phyloP scores from a whole-genome alignment of 1,140 invertebrate species.

The Musca vetustissima region DNA sequence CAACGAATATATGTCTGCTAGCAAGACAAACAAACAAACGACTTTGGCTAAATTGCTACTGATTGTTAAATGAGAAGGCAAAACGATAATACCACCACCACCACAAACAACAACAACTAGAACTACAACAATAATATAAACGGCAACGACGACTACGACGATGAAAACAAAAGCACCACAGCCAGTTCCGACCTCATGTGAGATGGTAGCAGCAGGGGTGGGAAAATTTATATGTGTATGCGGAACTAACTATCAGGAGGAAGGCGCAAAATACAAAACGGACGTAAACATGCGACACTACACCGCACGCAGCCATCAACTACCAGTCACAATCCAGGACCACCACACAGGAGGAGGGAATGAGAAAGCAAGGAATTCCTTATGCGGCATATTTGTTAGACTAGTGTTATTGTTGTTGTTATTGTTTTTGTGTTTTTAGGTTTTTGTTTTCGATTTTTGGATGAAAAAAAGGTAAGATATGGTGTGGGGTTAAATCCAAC shows the following conservation, averaged over 20 bases:
- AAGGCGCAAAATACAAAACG: too few relatives aligned
- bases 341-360: background rate
- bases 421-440: background rate
- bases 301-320: too few relatives aligned
- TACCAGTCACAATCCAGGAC: too few relatives aligned
- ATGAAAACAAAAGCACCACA: too few relatives aligned
- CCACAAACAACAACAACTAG: too few relatives aligned
- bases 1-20: background rate
- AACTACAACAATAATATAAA: too few relatives aligned
- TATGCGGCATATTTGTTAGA: conserved; percentile 21
- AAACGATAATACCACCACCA: conserved; percentile 15
- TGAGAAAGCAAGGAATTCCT: conserved; percentile 4
- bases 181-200: too few relatives aligned
- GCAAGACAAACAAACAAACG: conserved; percentile 11
- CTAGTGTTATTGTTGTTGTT: too few relatives aligned
- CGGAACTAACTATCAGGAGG: too few relatives aligned
- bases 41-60: conserved; percentile 21
- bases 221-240: background rate
- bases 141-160: too few relatives aligned
- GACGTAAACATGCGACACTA: too few relatives aligned
- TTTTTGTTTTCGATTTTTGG: background rate
- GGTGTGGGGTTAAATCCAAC: background rate
- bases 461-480: background rate
- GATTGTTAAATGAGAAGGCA: conserved; percentile 23
- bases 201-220: background rate